Conservation (phyloP, 2,113 vertebrate species). For the Alectura lathami region DNA sequence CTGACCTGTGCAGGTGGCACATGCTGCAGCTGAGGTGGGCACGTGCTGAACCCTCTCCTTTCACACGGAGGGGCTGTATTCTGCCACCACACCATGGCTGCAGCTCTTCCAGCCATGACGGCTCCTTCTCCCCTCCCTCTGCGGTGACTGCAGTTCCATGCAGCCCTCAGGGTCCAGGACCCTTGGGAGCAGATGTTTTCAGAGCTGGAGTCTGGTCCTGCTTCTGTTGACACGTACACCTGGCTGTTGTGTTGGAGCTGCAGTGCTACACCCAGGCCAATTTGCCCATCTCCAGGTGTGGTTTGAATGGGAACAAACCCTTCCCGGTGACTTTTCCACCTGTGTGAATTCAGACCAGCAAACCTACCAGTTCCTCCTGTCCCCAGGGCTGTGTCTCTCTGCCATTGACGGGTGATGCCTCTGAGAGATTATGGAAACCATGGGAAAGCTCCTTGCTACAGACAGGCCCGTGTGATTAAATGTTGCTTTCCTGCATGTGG, state of each 20-base stretch:
- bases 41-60: neutral
- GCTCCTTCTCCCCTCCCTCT: neutral
- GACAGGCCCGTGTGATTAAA: neutral
- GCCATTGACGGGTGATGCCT: neutral
- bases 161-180: neutral
- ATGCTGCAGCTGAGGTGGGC: neutral
- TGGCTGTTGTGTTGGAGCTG: neutral
- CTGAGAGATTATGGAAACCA: neutral
- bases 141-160: neutral
- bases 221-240: fast-evolving
- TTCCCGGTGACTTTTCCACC: neutral
- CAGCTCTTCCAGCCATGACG: neutral
- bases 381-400: neutral
- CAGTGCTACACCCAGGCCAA: neutral
- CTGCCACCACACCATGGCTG: fast-evolving
- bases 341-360: neutral
- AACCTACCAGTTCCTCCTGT: neutral
- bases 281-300: neutral
- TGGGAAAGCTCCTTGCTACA: neutral
- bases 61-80: neutral
- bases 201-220: neutral
- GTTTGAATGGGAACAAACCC: neutral
- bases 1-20: neutral
- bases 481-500: neutral
- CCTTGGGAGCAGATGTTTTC: neutral